Conservation (phyloP, 2,888 invertebrate genomes). For the Caenorhabditis macrosperma region DNA sequence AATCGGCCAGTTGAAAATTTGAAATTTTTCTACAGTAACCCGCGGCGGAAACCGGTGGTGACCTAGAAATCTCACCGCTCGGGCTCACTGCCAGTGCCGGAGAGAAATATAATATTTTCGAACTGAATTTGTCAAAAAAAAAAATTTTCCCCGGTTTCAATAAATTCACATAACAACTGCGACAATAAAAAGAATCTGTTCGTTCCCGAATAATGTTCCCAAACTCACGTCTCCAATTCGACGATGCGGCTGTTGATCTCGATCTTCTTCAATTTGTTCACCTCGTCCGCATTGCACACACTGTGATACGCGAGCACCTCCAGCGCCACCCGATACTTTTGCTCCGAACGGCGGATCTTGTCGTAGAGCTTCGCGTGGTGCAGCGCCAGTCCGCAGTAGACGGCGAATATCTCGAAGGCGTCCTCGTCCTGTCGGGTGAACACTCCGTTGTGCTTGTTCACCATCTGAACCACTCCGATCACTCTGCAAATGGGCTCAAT, state of each 20-base stretch:
- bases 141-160: too few relatives aligned
- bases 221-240: slow-evolving; percentile 74
- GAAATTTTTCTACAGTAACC: too few relatives aligned
- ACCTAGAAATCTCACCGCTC: too few relatives aligned
- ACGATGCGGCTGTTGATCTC: slow-evolving; percentile 67
- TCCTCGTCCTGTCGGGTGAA: slow-evolving; percentile 87
- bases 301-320: slow-evolving; percentile 91
- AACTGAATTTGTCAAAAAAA: too few relatives aligned
- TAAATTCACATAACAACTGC: too few relatives aligned
- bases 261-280: slow-evolving; percentile 80
- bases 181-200: too few relatives aligned
- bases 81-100: too few relatives aligned
- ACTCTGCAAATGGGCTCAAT: slow-evolving; percentile 82
- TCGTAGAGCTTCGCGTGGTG: slow-evolving; percentile 91
- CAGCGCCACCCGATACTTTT: slow-evolving; percentile 87
- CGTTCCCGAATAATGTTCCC: too few relatives aligned
- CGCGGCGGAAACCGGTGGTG: too few relatives aligned
- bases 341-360: slow-evolving; percentile 88
- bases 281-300: slow-evolving; percentile 87
- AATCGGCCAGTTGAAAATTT: too few relatives aligned
- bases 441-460: slow-evolving; percentile 83
- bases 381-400: slow-evolving; percentile 90
- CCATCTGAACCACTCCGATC: slow-evolving; percentile 92
- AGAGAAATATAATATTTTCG: too few relatives aligned
- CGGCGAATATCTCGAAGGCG: slow-evolving; percentile 89